A percentile compares a stretch with the other conserved stretches of the same genome.
These are phyloP conservation scores for Spilogale gracilis DNA, from an alignment of 2,113 vertebrate genomes.

Conservation along the genomic window DNA sequence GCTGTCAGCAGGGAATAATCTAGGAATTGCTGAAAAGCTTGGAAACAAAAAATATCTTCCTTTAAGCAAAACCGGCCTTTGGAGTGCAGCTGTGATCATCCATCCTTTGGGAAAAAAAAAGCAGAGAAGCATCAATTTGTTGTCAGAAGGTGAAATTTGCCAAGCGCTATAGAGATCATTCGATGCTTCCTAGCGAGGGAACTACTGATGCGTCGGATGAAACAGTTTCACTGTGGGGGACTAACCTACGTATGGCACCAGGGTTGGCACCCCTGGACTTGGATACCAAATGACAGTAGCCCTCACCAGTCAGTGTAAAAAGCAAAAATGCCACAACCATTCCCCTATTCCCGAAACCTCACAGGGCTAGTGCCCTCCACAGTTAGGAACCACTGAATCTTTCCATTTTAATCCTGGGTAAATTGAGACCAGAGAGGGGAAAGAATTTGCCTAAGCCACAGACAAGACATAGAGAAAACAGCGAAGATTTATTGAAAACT, in stretches of 20 bases:
- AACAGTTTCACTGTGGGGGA: not conserved
- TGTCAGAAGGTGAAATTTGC: not conserved
- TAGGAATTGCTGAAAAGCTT: not conserved
- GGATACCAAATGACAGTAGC: not conserved
- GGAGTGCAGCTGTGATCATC: not conserved
- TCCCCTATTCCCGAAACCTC: not conserved
- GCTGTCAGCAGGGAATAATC: not conserved
- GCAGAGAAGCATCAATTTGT: not conserved
- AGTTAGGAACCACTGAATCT: not conserved
- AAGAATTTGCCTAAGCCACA: not conserved
- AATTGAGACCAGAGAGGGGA: not conserved
- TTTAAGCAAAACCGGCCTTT: not conserved
- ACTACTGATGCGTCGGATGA: not conserved
- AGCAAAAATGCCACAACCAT: not conserved
- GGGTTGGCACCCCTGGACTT: not conserved
- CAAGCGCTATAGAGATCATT: not conserved
- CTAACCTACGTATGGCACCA: not conserved
- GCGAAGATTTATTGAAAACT: not conserved
- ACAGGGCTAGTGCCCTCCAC: not conserved
- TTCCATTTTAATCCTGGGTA: not conserved
- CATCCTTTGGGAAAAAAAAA: not conserved
- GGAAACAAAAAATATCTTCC: not conserved
- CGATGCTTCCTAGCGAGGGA: not conserved
- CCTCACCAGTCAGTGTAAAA: not conserved
- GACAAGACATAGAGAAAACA: not conserved